Base-by-base conservation (phyloP, 35 echinoderm and acorn worm genomes). In the Eucidaris tribuloides region DNA sequence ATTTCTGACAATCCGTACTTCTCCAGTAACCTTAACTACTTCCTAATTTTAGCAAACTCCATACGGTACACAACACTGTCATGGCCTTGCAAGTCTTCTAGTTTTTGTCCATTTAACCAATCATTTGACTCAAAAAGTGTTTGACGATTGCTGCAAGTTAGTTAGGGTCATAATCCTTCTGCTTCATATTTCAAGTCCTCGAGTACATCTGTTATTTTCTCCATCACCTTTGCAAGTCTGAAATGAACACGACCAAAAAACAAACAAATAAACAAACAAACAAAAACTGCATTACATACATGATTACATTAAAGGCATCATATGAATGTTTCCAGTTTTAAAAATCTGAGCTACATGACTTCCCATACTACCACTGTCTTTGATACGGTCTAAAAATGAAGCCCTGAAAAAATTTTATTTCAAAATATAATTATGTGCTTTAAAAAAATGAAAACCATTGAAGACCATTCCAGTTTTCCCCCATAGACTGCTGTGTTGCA, bases 141-240 rank as follows among this genome's bases (percentile, higher is more conserved):
- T n/a, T n/a, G n/a, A n/a, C n/a, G n/a, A n/a, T n/a, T n/a, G n/a
- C n/a, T n/a, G 9, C 19, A 7, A 14, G 37, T 1, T 2, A 24
- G 24, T 31, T 20, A 33, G 7, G 32, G 63, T 71, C 63, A 68
- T 55, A 88, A 49, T 5, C 78, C 85, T 37, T 88, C 85, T 3
- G 76, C 57, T 52, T 88, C 85, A 33, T 88, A 88, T 24, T 65
- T 79, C 42, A 88, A 20, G 60, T 88, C 85, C 50, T 88, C 76
- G 13, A 88, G 58, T 24, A 44, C 40, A 58, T 79, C 77, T 18
- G 85, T 65, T 24, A 88, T 88, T 49, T 68, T 59, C 30, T 79
- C 77, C 54, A 88, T 46, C 11, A 65, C 45, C 0, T 25, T 20
- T 34, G 57, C 41, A 23, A 80, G 27, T 66, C 85, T 88, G 80